Evolutionary conservation across 2,888 invertebrate species (phyloP).

Genomic region (Noctua janthe): DNA sequence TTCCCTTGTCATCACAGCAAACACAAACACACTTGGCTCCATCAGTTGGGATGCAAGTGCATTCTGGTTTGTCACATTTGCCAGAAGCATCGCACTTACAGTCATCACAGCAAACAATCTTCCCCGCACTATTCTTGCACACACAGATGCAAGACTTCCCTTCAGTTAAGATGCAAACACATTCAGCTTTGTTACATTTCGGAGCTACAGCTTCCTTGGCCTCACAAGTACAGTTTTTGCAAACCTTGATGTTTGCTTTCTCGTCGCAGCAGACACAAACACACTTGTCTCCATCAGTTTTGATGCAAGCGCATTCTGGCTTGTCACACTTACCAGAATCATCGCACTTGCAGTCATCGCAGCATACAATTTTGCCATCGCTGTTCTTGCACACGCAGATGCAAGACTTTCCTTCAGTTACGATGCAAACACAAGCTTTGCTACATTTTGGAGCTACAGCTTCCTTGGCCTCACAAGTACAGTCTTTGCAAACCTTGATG

Average conservation of each 20-base stretch:
- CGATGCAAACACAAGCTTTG: slow-evolving; percentile 60
- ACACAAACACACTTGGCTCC: slow-evolving; percentile 67
- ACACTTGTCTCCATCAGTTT: slow-evolving; percentile 59
- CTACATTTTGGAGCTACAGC: slow-evolving; percentile 33
- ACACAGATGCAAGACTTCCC: slow-evolving; percentile 5
- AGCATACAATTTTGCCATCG: slow-evolving; percentile 33
- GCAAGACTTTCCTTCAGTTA: slow-evolving; percentile 56
- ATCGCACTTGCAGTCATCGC: slow-evolving; percentile 54
- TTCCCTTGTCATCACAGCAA: slow-evolving; percentile 50
- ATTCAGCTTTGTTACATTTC: slow-evolving; percentile 50
- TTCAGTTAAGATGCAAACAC: slow-evolving; percentile 67
- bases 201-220: background rate
- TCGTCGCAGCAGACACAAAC: slow-evolving; percentile 66
- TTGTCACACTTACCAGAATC: slow-evolving; percentile 43
- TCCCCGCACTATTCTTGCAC: slow-evolving; percentile 10
- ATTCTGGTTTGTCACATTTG: slow-evolving; percentile 54
- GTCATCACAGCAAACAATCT: slow-evolving; percentile 3
- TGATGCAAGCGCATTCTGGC: slow-evolving; percentile 58
- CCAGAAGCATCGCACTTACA: slow-evolving; percentile 48
- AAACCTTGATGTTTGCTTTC: slow-evolving; percentile 18
- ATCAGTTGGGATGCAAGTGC: slow-evolving; percentile 67
- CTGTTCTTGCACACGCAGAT: slow-evolving; percentile 55
- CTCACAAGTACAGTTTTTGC: slow-evolving; percentile 64
- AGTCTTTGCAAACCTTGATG: slow-evolving; percentile 39
- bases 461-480: slow-evolving; percentile 28